Conservation (phyloP, 2,113 vertebrate species). For the Limnothrissa miodon region DNA sequence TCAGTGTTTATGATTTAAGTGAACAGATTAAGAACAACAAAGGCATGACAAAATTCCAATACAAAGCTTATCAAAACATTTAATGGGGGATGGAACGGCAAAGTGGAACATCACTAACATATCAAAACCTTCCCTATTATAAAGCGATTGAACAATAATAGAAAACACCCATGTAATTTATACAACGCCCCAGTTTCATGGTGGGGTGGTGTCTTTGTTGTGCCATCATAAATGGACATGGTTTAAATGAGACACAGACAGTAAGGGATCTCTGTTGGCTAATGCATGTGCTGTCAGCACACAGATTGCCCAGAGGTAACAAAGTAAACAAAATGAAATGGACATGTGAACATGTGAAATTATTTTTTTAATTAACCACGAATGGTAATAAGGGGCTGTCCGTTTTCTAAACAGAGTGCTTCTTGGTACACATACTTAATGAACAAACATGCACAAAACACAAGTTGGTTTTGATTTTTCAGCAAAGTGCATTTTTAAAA, state of each 20-base stretch:
- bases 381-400: background rate
- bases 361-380: background rate
- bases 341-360: background rate
- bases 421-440: background rate
- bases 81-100: conserved; percentile 24
- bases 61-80: conserved; percentile 8
- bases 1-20: too few species aligned
- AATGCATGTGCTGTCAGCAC: background rate
- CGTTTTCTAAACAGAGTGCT: background rate
- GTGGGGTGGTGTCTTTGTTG: background rate
- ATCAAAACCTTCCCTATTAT: conserved; percentile 43
- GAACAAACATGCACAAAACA: background rate
- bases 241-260: conserved; percentile 1
- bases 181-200: background rate
- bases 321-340: conserved; percentile 12
- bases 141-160: conserved; percentile 32
- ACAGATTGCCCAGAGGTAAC: background rate
- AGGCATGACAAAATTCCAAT: background rate
- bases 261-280: background rate
- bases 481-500: conserved; percentile 10
- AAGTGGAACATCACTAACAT: conserved; percentile 47
- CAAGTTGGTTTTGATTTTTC: background rate
- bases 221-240: background rate
- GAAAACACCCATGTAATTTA: conserved; percentile 30
- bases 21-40: background rate